These are phyloP conservation scores for Acanthiza pusilla DNA, from an alignment of 2,797 vertebrate species.

Conservation along the genomic window DNA sequence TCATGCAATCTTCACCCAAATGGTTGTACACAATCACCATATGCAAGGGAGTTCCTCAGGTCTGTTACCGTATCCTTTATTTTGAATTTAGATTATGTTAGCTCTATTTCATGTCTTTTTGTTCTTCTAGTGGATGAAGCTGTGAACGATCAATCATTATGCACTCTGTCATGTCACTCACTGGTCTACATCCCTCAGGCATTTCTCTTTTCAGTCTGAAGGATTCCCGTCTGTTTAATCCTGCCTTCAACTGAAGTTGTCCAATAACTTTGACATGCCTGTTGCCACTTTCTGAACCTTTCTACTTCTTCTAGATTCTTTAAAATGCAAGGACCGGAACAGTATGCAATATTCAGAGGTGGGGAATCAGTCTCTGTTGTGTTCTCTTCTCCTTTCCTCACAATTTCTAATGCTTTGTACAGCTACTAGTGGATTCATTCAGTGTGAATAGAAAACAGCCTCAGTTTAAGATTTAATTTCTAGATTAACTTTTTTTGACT, in stretches of 20 bases:
- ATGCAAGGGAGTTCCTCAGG: neutral
- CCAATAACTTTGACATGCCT: neutral
- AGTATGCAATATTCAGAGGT: neutral
- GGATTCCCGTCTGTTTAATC: neutral
- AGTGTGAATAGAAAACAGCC: neutral
- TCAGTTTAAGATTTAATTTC: neutral
- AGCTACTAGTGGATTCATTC: neutral
- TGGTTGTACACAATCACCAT: neutral
- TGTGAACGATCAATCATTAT: neutral
- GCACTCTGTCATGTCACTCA: neutral
- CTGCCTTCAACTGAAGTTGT: neutral
- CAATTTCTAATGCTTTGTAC: neutral
- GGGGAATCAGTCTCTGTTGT: neutral
- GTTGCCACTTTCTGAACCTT: neutral
- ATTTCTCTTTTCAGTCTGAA: neutral
- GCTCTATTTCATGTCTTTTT: neutral
- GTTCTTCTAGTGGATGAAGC: neutral
- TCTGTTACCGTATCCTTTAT: neutral
- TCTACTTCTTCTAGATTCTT: neutral
- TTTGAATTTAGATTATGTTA: neutral
- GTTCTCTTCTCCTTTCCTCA: neutral
- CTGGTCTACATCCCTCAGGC: neutral
- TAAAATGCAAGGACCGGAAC: neutral
- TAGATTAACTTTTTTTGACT: neutral
- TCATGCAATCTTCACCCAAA: neutral